Evolutionary conservation across 1,140 invertebrate genomes (phyloP).

Genomic region (Hydropsyche tenuis): DNA sequence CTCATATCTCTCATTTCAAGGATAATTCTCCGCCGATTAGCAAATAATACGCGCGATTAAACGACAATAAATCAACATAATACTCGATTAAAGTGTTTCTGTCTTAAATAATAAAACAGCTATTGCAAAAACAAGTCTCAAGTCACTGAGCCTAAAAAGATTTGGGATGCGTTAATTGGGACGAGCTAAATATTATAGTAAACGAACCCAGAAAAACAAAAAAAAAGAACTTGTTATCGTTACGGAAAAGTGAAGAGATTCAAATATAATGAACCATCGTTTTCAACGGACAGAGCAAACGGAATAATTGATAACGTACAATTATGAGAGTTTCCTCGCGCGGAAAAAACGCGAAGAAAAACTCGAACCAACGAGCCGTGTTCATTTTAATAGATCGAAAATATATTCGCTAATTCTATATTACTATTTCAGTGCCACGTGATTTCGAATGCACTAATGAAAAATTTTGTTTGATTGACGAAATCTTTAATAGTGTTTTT

Average conservation of each 20-base stretch:
- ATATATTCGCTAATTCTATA: no score
- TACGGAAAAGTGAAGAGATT: conserved; percentile 42
- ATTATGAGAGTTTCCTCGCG: no score
- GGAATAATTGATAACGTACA: not conserved
- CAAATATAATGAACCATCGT: conserved; percentile 44
- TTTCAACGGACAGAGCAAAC: conserved; percentile 6
- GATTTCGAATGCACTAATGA: no score
- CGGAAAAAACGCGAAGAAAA: no score
- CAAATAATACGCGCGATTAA: not conserved
- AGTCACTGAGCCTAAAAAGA: not conserved
- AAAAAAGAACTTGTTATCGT: conserved; percentile 45
- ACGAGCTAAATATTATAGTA: not conserved
- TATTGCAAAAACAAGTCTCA: no score
- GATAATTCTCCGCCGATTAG: not conserved
- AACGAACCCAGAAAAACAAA: conserved; percentile 15
- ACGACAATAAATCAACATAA: not conserved
- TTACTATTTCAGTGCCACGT: no score
- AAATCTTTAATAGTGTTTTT: no score
- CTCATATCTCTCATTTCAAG: not conserved
- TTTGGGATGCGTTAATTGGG: not conserved
- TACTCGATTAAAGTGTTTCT: no score
- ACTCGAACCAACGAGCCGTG: no score
- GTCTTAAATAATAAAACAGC: no score
- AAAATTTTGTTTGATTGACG: no score
- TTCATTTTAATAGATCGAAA: no score